Evolutionary conservation across 1,140 invertebrate genomes (phyloP).

Genomic region (Melipona quadrifasciata): DNA sequence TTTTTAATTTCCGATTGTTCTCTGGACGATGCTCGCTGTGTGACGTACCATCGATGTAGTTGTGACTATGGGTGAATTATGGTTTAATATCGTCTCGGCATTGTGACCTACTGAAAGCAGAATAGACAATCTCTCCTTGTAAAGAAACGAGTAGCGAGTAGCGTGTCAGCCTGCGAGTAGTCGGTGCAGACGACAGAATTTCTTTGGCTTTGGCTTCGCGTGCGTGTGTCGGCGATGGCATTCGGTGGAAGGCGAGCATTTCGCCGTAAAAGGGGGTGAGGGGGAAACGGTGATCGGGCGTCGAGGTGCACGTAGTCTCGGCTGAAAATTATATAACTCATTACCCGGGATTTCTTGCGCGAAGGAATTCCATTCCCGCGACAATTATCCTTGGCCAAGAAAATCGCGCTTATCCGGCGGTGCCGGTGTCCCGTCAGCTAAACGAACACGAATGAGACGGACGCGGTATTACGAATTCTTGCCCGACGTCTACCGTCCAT

Average conservation of each 20-base stretch:
- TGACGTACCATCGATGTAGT: not conserved
- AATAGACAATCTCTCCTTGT: no score
- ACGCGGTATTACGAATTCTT: conserved; percentile 54
- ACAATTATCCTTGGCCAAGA: conserved; percentile 49
- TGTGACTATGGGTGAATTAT: not conserved
- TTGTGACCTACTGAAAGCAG: not conserved
- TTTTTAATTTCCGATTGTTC: not conserved
- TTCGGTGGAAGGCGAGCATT: not conserved
- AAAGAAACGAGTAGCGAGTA: not conserved
- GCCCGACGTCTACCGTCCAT: conserved; percentile 39
- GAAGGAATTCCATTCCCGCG: conserved; percentile 50
- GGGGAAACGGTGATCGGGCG: not conserved
- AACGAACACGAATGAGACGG: conserved; percentile 26
- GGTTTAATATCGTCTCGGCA: not conserved
- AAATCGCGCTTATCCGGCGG: conserved; percentile 47
- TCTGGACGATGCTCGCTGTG: not conserved
- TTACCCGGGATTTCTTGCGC: conserved; percentile 50
- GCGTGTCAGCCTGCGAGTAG: not conserved
- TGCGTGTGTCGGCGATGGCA: not conserved
- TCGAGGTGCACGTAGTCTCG: not conserved
- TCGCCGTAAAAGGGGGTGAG: not conserved
- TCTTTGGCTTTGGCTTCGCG: no score
- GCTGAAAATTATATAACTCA: conserved; percentile 58
- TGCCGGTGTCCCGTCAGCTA: not conserved
- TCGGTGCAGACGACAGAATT: not conserved